Percentiles rank a stretch among this genome's conserved stretches.
These are phyloP conservation scores for Acromyrmex heyeri DNA, from an alignment of 1,140 invertebrate species.

Conservation along the genomic window DNA sequence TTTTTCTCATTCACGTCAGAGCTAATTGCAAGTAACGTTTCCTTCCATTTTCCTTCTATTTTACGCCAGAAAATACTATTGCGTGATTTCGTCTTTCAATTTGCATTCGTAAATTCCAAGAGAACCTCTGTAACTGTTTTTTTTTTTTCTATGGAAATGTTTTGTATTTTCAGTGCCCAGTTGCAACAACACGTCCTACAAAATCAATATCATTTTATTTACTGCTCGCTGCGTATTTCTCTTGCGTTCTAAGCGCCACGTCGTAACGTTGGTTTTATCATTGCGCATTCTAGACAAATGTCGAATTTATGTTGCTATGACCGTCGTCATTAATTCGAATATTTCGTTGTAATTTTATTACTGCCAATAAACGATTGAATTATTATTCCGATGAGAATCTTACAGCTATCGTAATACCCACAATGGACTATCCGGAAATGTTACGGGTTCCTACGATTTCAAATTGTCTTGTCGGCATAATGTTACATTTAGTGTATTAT, in stretches of 20 bases:
- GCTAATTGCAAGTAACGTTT: constrained; percentile 26
- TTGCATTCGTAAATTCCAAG: constrained; percentile 12
- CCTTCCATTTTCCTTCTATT: not conserved
- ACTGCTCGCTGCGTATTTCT: constrained; percentile 9
- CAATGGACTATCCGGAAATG: not conserved
- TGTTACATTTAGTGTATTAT: constrained; percentile 10
- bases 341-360: constrained; percentile 2
- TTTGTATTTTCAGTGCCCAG: not conserved
- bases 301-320: constrained; percentile 2
- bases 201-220: constrained; percentile 38
- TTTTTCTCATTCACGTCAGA: constrained; percentile 1
- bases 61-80: too few species aligned
- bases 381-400: not conserved
- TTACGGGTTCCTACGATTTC: not conserved
- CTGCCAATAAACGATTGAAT: not conserved
- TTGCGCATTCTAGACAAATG: not conserved
- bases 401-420: not conserved
- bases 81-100: not conserved
- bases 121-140: not conserved
- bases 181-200: constrained; percentile 10
- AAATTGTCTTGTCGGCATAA: not conserved
- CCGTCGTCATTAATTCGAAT: not conserved
- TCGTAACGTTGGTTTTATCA: constrained; percentile 22
- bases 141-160: constrained; percentile 35
- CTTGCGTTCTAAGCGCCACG: constrained; percentile 4